Evolutionary conservation across 2,888 invertebrate genomes (phyloP).

Genomic region (Apocheima hispidaria): DNA sequence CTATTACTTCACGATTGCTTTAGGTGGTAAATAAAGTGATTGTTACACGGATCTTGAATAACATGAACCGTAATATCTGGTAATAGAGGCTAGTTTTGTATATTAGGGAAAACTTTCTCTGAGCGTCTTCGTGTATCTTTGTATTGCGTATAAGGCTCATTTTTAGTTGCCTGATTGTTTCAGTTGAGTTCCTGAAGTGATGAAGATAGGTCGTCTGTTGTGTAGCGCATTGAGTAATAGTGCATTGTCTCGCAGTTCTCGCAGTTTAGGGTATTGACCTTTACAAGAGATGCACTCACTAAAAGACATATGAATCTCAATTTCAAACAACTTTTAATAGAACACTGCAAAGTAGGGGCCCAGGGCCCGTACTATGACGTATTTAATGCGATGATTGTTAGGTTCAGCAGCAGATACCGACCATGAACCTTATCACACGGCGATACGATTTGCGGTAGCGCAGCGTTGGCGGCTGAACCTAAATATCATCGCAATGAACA

Average conservation of each 20-base stretch:
- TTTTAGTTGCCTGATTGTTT: background rate
- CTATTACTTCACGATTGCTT: conserved; percentile 13
- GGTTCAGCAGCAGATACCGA: too few relatives aligned
- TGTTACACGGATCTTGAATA: background rate
- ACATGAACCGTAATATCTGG: background rate
- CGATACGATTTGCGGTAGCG: too few relatives aligned
- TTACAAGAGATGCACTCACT: background rate
- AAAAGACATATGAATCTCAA: too few relatives aligned
- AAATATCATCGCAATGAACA: too few relatives aligned
- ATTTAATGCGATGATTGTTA: too few relatives aligned
- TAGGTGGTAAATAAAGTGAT: conserved; percentile 10
- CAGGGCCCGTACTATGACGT: too few relatives aligned
- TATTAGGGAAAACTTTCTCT: background rate
- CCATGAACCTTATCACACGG: too few relatives aligned
- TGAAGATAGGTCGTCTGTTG: conserved; percentile 4
- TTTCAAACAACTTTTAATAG: too few relatives aligned
- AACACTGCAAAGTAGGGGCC: too few relatives aligned
- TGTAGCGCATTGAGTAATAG: background rate
- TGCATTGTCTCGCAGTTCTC: background rate
- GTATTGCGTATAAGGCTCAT: background rate
- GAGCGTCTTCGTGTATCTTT: background rate
- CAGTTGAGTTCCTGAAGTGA: background rate
- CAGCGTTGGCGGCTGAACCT: too few relatives aligned
- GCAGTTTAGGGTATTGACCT: conserved; percentile 6
- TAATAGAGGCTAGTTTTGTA: conserved; percentile 1